These are phyloP conservation scores for Takifugu rubripes DNA, from an alignment of 2,797 vertebrate genomes.

Conservation along the genomic window DNA sequence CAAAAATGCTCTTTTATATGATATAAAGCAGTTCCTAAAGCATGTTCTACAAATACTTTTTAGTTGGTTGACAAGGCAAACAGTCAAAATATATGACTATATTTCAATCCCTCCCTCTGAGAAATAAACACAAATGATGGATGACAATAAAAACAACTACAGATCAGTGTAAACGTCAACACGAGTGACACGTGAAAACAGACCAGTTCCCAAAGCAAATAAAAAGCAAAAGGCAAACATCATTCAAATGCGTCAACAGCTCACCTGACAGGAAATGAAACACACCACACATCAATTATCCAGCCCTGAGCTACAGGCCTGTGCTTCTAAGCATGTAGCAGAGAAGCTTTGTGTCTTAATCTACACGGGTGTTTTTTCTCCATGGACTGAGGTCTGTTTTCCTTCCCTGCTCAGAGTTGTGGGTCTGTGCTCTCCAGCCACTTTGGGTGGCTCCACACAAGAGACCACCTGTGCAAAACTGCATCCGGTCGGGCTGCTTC, in stretches of 20 bases:
- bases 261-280: conserved; percentile 33
- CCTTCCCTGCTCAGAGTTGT: conserved; percentile 17
- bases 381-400: conserved; percentile 17
- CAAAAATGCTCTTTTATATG: too few relatives aligned
- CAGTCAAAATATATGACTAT: too few relatives aligned
- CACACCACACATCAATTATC: conserved; percentile 10
- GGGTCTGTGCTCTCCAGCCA: conserved; percentile 32
- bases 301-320: background rate
- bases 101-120: background rate
- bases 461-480: conserved; percentile 46
- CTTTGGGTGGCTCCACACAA: conserved; percentile 15
- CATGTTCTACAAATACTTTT: too few relatives aligned
- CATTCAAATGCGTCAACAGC: conserved; percentile 28
- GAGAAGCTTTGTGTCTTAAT: conserved; percentile 9
- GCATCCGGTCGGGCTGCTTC: conserved; percentile 48
- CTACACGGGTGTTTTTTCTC: conserved; percentile 12
- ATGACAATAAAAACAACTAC: conserved; percentile 30
- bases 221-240: conserved; percentile 5
- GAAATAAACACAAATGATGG: conserved; percentile 23
- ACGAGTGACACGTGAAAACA: conserved; percentile 30
- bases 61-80: too few relatives aligned
- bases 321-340: conserved; percentile 4
- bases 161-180: conserved; percentile 20
- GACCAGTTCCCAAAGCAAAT: conserved; percentile 32
- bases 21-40: too few relatives aligned